Conservation (phyloP, 1,140 invertebrate genomes). For the Brachionus asplanchnoidis region DNA sequence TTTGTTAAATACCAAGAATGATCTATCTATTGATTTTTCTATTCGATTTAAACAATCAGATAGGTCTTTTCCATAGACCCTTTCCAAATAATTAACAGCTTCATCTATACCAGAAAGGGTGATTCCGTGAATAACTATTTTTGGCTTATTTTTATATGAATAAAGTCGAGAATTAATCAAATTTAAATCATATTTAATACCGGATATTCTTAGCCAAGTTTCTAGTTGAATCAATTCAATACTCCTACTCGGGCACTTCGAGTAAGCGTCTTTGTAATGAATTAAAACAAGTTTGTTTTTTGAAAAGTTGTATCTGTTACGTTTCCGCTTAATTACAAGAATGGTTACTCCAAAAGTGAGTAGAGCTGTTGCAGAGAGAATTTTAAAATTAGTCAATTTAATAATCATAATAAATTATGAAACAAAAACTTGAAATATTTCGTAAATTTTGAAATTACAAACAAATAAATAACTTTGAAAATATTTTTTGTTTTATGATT, state of each 20-base stretch:
- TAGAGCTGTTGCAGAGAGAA: background rate
- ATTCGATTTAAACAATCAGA: background rate
- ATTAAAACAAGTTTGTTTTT: background rate
- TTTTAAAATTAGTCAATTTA: background rate
- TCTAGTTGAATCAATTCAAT: background rate
- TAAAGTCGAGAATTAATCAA: background rate
- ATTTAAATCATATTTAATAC: background rate
- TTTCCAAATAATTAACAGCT: background rate
- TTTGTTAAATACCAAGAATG: background rate
- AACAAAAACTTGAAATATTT: background rate
- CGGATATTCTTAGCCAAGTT: background rate
- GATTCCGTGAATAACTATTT: background rate
- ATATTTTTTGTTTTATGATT: background rate
- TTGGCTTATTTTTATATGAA: background rate
- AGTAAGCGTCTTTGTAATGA: background rate
- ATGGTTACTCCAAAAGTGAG: background rate
- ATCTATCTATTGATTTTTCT: background rate
- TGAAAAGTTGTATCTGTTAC: background rate
- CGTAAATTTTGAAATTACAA: background rate
- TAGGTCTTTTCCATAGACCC: background rate
- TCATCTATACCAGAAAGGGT: background rate
- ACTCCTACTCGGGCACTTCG: background rate
- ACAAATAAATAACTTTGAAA: background rate
- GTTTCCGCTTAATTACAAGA: background rate
- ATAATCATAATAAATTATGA: conserved; percentile 1